Percentiles rank a stretch among this genome's conserved stretches.
Evolutionary conservation across 92 coral and sea anemone genomes (phyloP).

Genomic region (Porites lobata): DNA sequence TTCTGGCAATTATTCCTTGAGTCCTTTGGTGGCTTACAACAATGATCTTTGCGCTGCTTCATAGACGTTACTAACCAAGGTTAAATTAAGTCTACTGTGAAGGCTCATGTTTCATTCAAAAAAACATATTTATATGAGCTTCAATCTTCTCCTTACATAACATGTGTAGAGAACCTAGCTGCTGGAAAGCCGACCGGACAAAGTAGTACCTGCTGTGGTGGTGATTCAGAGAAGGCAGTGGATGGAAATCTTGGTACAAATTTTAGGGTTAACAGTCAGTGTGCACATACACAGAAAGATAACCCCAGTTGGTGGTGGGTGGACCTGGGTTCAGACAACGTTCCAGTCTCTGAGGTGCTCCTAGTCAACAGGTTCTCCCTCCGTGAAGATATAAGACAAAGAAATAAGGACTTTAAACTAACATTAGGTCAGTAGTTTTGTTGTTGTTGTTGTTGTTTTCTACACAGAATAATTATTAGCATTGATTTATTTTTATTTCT

Average conservation of each 20-base stretch:
- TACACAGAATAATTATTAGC: too few relatives aligned
- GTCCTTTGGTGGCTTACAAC: too few relatives aligned
- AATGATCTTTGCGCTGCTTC: too few relatives aligned
- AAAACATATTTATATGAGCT: too few relatives aligned
- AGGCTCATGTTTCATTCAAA: neutral
- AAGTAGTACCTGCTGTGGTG: neutral
- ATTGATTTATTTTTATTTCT: too few relatives aligned
- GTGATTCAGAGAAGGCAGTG: slow-evolving; percentile 18
- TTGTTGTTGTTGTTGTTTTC: too few relatives aligned
- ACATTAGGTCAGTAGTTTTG: slow-evolving; percentile 17
- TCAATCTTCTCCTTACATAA: too few relatives aligned
- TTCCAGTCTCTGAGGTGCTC: slow-evolving; percentile 13
- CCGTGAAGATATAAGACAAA: neutral
- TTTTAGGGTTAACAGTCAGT: neutral
- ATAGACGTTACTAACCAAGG: too few relatives aligned
- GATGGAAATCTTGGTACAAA: slow-evolving; percentile 26
- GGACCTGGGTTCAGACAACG: slow-evolving; percentile 22
- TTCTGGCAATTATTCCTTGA: too few relatives aligned
- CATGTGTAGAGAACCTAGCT: slow-evolving; percentile 23
- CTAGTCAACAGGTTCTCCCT: slow-evolving; percentile 6
- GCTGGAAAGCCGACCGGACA: neutral
- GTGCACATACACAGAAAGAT: neutral
- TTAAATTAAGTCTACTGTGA: too few relatives aligned
- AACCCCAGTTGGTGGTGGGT: slow-evolving; percentile 46
- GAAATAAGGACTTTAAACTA: neutral